phyloP scores from a whole-genome alignment of 2,888 invertebrate genomes.

The Hyposoter dolosus region DNA sequence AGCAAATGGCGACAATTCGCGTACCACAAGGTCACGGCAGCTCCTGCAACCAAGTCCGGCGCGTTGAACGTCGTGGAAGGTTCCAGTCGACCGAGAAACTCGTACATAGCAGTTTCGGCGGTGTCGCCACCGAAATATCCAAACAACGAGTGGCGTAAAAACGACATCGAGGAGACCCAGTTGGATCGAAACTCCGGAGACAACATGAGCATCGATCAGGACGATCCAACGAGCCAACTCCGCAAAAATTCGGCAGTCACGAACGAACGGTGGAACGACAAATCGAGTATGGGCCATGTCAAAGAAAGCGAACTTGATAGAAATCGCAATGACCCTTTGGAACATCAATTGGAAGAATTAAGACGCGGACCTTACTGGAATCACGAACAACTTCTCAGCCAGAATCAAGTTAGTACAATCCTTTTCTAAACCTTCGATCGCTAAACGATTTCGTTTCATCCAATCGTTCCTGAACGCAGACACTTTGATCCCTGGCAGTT shows the following conservation, averaged over 20 bases:
- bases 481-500: too few species aligned
- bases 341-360: conserved; percentile 79
- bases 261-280: conserved; percentile 76
- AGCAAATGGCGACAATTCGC: conserved; percentile 82
- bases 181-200: conserved; percentile 64
- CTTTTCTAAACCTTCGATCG: background rate
- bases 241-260: conserved; percentile 72
- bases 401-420: conserved; percentile 65
- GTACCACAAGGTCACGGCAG: conserved; percentile 80
- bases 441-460: background rate
- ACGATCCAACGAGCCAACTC: conserved; percentile 76
- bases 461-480: too few species aligned
- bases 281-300: conserved; percentile 62
- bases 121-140: conserved; percentile 78
- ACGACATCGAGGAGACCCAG: conserved; percentile 78
- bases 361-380: conserved; percentile 68
- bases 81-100: conserved; percentile 74
- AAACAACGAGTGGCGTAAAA: conserved; percentile 80
- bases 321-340: conserved; percentile 75
- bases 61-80: conserved; percentile 72
- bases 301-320: conserved; percentile 60
- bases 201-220: conserved; percentile 68
- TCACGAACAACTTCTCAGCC: conserved; percentile 43
- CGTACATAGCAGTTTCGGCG: conserved; percentile 82
- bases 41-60: conserved; percentile 77